phyloP scores from a whole-genome alignment of 2,797 vertebrate species.

The Orientallactaga sibirica region DNA sequence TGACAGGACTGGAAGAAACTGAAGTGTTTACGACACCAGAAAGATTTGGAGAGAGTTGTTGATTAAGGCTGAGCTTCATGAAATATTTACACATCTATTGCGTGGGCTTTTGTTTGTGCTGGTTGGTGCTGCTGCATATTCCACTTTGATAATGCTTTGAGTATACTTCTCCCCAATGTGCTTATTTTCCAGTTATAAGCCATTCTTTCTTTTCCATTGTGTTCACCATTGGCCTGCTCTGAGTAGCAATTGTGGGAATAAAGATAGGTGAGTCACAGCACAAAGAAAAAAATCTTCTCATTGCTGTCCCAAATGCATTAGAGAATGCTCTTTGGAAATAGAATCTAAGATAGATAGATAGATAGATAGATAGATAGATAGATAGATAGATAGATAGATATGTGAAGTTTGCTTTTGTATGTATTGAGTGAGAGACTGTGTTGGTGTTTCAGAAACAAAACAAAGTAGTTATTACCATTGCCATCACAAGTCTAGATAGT shows the following conservation, averaged over 20 bases:
- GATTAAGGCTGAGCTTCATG: constrained; percentile 76
- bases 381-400: no score
- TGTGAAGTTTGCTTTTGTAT: neutral
- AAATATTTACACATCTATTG: constrained; percentile 79
- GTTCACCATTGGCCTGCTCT: constrained; percentile 32
- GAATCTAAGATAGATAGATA: neutral
- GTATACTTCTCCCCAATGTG: constrained; percentile 57
- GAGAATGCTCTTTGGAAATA: constrained; percentile 39
- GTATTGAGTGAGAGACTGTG: neutral
- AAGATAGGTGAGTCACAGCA: constrained; percentile 62
- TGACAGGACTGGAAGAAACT: constrained; percentile 63
- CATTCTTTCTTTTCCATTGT: constrained; percentile 64
- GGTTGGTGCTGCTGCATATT: constrained; percentile 70
- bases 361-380: no score
- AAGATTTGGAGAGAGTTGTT: constrained; percentile 65
- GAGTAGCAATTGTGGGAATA: constrained; percentile 57
- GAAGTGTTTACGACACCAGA: constrained; percentile 72
- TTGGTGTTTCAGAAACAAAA: constrained; percentile 30
- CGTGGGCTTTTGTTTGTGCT: constrained; percentile 76
- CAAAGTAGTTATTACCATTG: neutral
- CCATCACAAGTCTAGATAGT: constrained; percentile 33
- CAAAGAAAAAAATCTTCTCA: constrained; percentile 45
- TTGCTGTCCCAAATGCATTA: constrained; percentile 20
- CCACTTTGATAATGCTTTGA: constrained; percentile 71
- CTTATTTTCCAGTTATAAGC: constrained; percentile 72